Evolutionary conservation across 1,140 invertebrate species (phyloP).

Genomic region (Leguminivora glycinivorella): DNA sequence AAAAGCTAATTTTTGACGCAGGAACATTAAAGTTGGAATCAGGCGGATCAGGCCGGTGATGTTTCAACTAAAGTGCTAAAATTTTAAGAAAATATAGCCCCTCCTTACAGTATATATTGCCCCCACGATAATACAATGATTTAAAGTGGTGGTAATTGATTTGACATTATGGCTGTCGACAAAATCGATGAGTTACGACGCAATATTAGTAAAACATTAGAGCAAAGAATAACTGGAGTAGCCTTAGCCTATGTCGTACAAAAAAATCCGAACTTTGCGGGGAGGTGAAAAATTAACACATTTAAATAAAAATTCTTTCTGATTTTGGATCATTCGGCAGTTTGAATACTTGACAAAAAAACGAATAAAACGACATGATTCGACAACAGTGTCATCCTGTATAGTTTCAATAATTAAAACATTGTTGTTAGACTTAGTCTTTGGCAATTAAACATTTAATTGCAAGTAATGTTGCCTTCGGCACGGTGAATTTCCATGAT

Average conservation of each 20-base stretch:
- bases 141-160: constrained; percentile 47
- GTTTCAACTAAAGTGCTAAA: not conserved
- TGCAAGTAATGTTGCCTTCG: not conserved
- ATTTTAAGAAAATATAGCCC: constrained; percentile 16
- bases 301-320: too few species aligned
- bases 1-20: too few species aligned
- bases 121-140: constrained; percentile 42
- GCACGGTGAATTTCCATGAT: not conserved
- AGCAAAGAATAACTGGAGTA: too few species aligned
- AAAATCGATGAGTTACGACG: constrained; percentile 41
- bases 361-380: too few species aligned
- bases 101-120: constrained; percentile 38
- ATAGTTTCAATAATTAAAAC: not conserved
- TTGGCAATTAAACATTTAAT: not conserved
- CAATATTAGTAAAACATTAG: constrained; percentile 33
- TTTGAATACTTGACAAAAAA: too few species aligned
- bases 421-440: not conserved
- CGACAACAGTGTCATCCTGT: too few species aligned
- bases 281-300: too few species aligned
- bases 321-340: too few species aligned
- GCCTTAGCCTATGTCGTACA: too few species aligned
- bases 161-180: constrained; percentile 47
- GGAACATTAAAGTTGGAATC: too few species aligned
- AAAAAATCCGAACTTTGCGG: too few species aligned
- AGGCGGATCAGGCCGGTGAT: too few species aligned